A percentile compares a stretch with the other conserved stretches of the same genome.
Conservation (phyloP, 2,888 invertebrate species). For the Oligia fasciuncula region DNA sequence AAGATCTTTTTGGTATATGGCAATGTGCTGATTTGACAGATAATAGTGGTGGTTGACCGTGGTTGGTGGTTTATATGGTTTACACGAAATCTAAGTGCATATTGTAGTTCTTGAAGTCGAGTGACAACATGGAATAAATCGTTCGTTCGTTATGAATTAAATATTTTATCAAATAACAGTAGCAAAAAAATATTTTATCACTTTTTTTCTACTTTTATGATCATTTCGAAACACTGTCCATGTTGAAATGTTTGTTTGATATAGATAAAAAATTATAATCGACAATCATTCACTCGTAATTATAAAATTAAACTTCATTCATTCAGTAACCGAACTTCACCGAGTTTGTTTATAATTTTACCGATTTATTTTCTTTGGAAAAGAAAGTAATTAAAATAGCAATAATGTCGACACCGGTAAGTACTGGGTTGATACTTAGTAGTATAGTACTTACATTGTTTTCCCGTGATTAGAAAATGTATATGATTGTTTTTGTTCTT, state of each 20-base stretch:
- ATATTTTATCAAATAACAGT: background rate
- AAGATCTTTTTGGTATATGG: background rate
- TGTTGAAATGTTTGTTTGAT: background rate
- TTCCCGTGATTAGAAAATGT: conserved; percentile 12
- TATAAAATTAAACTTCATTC: conserved; percentile 62
- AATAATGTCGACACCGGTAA: conserved; percentile 83
- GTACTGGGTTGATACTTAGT: conserved; percentile 40
- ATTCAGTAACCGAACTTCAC: conserved; percentile 73
- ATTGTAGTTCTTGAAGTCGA: background rate
- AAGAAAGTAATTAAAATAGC: conserved; percentile 35
- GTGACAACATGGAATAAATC: background rate
- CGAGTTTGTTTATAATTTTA: conserved; percentile 71
- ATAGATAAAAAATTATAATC: conserved; percentile 11
- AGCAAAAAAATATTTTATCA: background rate
- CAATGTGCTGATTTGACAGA: conserved; percentile 5
- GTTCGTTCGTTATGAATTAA: background rate
- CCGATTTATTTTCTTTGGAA: conserved; percentile 47
- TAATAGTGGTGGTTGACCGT: background rate
- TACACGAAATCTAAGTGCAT: background rate
- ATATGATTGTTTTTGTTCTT: conserved; percentile 55
- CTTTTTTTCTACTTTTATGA: background rate
- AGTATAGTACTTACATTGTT: conserved; percentile 20
- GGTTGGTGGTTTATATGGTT: no score
- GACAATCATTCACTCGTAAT: conserved; percentile 29
- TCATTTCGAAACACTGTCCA: conserved; percentile 2